phyloP scores from a whole-genome alignment of 2,113 vertebrate genomes.

The Motacilla alba region DNA sequence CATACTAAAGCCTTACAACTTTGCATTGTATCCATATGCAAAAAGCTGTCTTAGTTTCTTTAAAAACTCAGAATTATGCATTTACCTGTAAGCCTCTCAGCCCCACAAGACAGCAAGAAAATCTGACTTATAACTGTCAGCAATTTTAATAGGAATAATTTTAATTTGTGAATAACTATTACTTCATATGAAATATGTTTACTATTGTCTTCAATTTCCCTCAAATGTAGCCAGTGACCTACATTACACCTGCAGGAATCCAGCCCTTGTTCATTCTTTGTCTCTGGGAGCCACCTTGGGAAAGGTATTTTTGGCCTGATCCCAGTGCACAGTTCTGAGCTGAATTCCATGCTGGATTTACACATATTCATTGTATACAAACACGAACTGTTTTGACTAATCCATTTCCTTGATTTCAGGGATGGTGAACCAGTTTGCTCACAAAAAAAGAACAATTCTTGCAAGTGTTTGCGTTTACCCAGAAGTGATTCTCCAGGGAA shows the following conservation, averaged over 20 bases:
- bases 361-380: not conserved
- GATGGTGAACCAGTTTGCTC: not conserved
- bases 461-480: not conserved
- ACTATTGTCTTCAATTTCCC: not conserved
- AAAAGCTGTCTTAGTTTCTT: not conserved
- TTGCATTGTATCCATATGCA: not conserved
- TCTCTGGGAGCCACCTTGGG: not conserved
- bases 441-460: not conserved
- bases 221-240: not conserved
- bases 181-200: not conserved
- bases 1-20: not conserved
- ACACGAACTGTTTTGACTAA: not conserved
- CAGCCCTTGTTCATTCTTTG: not conserved
- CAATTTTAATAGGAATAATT: not conserved
- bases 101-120: not conserved
- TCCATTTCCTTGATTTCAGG: not conserved
- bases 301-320: slow-evolving; percentile 16
- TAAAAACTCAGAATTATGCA: not conserved
- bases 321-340: not conserved
- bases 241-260: slow-evolving; percentile 9
- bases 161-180: not conserved
- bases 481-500: not conserved
- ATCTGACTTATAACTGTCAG: not conserved
- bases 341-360: not conserved
- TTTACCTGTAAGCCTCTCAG: not conserved